Evolutionary conservation across 2,113 vertebrate genomes (phyloP), one percentile per base, ranked within the genome.

Genomic region (Esox niger): DNA sequence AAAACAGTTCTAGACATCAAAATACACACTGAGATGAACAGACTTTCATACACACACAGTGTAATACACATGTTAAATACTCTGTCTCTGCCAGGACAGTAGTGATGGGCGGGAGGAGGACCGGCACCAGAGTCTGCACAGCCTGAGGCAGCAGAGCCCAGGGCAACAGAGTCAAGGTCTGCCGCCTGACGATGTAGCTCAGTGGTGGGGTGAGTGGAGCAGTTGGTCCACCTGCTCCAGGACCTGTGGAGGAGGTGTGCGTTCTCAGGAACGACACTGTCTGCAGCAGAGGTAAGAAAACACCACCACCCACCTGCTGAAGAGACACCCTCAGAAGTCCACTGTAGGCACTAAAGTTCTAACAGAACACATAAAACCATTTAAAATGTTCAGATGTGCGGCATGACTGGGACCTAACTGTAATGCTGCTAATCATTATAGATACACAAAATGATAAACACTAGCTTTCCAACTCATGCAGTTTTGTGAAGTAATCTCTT

Each of bases 191-290:
- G 94, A 95, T 70, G 90, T 95, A 75, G 93, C 94, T 75, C 91
- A 92, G 75, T 96, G 95, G 95, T 96, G 95, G 95, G 95, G 95
- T 20, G 95, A 96, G 78, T 96, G 95, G 95, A 95, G 93, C 75
- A 95, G 91, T 61, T 96, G 95, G 95, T 94, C 94, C 15, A 95
- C 94, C 2, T 96, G 95, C 78, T 95, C 94, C 27, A 90, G 94
- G 25, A 95, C 93, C 79, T 96, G 95, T 0, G 95, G 93, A 64
- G 91, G 94, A 80, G 95, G 95, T 0, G 93, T 96, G 59, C 92
- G 88, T 84, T 93, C 93, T 57, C 91, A 91, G 71, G 95, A 96
- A 69, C 91, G 94, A 67, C 95, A 96, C 79, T 96, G 95, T 85
- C 84, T 96, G 74, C 86, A 77, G 6, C 94, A 95, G 84, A 93